A percentile compares a stretch with the other conserved stretches of the same genome.
Conservation (phyloP, 2,113 vertebrate genomes). For the Catharus minimus region DNA sequence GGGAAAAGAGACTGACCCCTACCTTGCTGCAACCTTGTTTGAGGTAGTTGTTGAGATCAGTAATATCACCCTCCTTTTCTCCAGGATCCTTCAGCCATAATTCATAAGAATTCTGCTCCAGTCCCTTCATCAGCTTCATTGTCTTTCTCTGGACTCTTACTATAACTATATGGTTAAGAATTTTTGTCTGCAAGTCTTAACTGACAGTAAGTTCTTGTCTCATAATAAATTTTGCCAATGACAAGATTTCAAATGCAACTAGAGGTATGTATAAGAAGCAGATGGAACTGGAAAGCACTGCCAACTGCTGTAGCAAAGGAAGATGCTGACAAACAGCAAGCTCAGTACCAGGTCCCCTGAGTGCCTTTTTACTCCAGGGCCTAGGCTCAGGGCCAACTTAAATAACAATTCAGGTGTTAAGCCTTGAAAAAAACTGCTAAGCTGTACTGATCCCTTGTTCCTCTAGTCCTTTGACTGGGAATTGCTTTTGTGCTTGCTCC, state of each 20-base stretch:
- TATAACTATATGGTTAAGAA: neutral
- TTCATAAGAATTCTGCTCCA: neutral
- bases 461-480: neutral
- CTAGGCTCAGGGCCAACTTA: neutral
- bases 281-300: neutral
- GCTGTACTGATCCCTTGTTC: rapidly evolving
- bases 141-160: neutral
- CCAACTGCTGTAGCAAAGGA: neutral
- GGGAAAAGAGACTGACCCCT: too few species aligned
- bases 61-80: neutral
- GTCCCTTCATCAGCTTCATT: neutral
- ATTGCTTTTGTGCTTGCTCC: neutral
- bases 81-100: too few species aligned
- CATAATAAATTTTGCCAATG: neutral
- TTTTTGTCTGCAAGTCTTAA: neutral
- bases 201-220: neutral
- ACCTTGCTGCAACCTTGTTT: neutral
- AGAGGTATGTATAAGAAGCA: neutral
- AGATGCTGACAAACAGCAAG: neutral
- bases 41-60: neutral
- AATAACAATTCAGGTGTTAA: neutral
- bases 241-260: neutral
- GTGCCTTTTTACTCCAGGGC: neutral
- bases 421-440: neutral
- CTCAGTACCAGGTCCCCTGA: rapidly evolving